Conservation (phyloP, 2,113 vertebrate species). For the Dendrocopos noguchii region DNA sequence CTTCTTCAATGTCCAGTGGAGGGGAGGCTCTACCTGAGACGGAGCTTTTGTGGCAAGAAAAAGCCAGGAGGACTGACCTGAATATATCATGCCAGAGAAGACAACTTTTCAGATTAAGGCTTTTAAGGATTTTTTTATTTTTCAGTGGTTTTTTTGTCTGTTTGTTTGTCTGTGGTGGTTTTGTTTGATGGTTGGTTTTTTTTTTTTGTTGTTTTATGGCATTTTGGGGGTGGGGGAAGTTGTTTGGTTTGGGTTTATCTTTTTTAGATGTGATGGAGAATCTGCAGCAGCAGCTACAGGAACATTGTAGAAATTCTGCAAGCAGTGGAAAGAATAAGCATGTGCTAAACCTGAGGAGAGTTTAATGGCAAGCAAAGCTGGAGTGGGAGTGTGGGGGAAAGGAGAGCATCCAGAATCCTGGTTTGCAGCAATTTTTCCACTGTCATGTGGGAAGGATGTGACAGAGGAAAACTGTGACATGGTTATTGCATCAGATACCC, state of each 20-base stretch:
- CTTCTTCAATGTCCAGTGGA: background rate
- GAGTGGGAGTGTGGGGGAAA: slow-evolving; percentile 62
- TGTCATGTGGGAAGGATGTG: slow-evolving; percentile 47
- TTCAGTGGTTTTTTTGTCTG: no score
- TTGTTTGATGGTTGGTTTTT: no score
- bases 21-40: background rate
- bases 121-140: background rate
- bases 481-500: slow-evolving; percentile 43
- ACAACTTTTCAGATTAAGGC: background rate
- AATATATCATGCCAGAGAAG: background rate
- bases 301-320: slow-evolving; percentile 22
- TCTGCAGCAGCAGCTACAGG: background rate
- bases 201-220: no score
- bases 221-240: no score
- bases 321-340: slow-evolving; percentile 18
- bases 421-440: slow-evolving; percentile 43
- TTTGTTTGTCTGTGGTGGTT: no score
- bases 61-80: background rate
- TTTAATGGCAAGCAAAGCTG: slow-evolving; percentile 37
- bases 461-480: slow-evolving; percentile 38
- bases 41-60: background rate
- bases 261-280: background rate
- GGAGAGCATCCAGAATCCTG: slow-evolving; percentile 27
- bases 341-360: slow-evolving; percentile 32
- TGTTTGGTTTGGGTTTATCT: background rate